Evolutionary conservation across 2,113 vertebrate genomes (phyloP), one percentile per base, ranked within the genome.

Genomic region (Atractosteus spatula): DNA sequence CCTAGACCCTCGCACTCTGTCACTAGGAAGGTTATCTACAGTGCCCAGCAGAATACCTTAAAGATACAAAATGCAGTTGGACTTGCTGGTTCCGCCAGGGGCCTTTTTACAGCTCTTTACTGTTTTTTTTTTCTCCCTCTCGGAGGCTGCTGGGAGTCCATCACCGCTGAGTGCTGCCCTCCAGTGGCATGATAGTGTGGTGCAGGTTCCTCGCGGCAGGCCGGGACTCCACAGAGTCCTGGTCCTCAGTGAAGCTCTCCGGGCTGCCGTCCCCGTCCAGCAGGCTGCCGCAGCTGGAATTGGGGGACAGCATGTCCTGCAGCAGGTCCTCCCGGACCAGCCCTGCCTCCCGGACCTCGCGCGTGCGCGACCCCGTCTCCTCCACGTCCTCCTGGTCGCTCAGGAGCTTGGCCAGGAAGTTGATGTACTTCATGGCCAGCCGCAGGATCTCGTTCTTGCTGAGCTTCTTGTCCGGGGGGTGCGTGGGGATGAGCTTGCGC

Each of bases 381-480:
- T 86, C 84, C 75, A 0, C 77, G 78, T 84, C 92, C 84, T 91
- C 94, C 85, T 90, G 94, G 85, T 88, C 92, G 11, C 90, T 88
- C 83, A 88, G 93, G 84, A 88, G 85, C 80, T 92, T 94, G 79
- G 87, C 90, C 71, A 93, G 74, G 76, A 90, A 92, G 81, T 93
- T 95, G 84, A 92, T 96, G 83, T 96, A 94, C 87, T 96, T 95
- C 92, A 95, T 96, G 14, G 96, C 96, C 62, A 98, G 91, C 68
- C 96, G 94, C 71, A 98, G 83, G 72, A 98, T 98, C 87, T 98
- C 96, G 0, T 98, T 98, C 85, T 98, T 98, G 92, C 96, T 97
- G 68, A 97, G 93, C 76, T 98, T 98, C 81, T 97, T 97, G 87
- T 97, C 96, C 0, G 96, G 95, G 0, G 96, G 96, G 70, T 97